Percentiles rank a stretch among this genome's conserved stretches.
These are phyloP conservation scores for Geococcyx californianus DNA, from an alignment of 2,113 vertebrate genomes.

Conservation along the genomic window DNA sequence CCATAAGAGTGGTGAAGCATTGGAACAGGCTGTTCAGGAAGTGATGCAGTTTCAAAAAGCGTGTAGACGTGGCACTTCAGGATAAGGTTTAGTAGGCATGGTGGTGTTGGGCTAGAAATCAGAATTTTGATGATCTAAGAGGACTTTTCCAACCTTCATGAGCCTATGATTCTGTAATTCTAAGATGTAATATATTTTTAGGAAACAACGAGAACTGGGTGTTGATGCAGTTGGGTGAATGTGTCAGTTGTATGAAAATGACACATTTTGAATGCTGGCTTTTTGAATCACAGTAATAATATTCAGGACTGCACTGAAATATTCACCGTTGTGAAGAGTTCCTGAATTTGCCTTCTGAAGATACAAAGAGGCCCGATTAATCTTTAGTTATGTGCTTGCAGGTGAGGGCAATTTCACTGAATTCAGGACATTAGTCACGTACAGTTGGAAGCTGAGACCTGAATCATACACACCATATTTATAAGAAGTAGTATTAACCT, in stretches of 20 bases:
- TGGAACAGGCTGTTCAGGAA: too few relatives aligned
- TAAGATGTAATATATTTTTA: not conserved
- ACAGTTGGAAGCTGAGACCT: not conserved
- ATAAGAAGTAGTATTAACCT: not conserved
- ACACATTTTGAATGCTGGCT: not conserved
- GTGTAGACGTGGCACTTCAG: too few relatives aligned
- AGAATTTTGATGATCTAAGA: too few relatives aligned
- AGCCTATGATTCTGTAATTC: too few relatives aligned
- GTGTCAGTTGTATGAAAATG: not conserved
- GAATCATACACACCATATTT: not conserved
- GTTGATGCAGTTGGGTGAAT: not conserved
- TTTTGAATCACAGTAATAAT: not conserved
- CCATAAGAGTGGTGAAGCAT: too few relatives aligned
- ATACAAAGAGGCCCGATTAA: not conserved
- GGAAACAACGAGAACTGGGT: not conserved
- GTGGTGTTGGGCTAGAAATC: too few relatives aligned
- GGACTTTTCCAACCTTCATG: too few relatives aligned
- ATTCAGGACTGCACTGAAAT: not conserved
- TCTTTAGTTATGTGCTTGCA: not conserved
- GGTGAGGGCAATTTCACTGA: not conserved
- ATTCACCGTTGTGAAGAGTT: not conserved
- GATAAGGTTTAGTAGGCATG: too few relatives aligned
- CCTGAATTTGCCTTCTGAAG: not conserved
- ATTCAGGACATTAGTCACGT: not conserved
- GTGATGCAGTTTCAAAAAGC: too few relatives aligned